phyloP scores from a whole-genome alignment of 2,113 vertebrate genomes.

The Dipodomys stephensi region DNA sequence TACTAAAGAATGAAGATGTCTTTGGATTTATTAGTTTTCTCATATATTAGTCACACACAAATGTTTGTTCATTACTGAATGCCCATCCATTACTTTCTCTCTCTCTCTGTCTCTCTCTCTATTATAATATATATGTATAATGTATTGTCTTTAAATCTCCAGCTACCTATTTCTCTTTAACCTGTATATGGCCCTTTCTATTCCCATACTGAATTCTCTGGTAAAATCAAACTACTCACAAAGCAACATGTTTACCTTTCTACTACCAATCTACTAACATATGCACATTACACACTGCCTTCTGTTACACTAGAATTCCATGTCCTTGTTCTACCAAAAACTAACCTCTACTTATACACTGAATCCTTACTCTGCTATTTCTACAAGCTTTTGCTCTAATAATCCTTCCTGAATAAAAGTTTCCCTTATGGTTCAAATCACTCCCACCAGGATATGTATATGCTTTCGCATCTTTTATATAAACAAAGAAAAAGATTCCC shows the following conservation, averaged over 20 bases:
- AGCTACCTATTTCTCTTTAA: neutral
- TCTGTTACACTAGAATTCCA: neutral
- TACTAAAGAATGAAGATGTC: constrained; percentile 47
- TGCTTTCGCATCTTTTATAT: neutral
- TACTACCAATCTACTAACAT: neutral
- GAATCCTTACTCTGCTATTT: neutral
- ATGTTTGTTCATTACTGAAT: neutral
- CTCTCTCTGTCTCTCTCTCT: too few relatives aligned
- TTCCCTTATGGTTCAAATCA: constrained; percentile 21
- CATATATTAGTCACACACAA: neutral
- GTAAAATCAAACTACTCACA: constrained; percentile 28
- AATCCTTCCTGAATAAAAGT: constrained; percentile 27
- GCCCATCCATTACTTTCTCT: neutral
- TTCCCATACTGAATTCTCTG: constrained; percentile 9
- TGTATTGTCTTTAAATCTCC: neutral
- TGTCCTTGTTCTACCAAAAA: neutral
- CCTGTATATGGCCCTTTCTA: neutral
- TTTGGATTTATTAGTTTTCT: constrained; percentile 56
- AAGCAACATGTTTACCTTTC: constrained; percentile 10
- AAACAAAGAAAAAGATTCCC: neutral
- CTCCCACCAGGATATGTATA: constrained; percentile 31
- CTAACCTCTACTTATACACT: neutral
- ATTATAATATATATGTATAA: neutral
- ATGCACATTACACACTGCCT: neutral
- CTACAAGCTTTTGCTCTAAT: neutral